phyloP scores from a whole-genome alignment of 1,140 invertebrate species.

The Drepana arcuata region DNA sequence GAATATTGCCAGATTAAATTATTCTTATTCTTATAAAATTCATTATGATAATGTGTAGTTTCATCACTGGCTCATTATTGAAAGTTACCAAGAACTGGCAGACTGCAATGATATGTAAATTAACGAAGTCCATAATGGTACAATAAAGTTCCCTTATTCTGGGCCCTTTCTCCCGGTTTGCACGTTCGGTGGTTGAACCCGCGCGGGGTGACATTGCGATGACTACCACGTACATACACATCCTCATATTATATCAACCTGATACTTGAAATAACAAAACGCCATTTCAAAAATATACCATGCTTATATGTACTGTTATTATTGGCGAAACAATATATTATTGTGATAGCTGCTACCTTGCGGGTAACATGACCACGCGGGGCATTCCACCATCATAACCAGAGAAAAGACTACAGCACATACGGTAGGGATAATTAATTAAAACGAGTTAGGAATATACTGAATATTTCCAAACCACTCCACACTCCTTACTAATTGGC shows the following conservation, averaged over 20 bases:
- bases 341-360: background rate
- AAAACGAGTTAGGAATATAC: too few species aligned
- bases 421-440: too few species aligned
- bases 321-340: background rate
- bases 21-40: background rate
- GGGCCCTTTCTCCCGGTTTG: constrained; percentile 49
- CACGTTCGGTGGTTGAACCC: constrained; percentile 54
- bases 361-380: background rate
- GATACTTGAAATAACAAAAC: too few species aligned
- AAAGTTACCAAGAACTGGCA: too few species aligned
- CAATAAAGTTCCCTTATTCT: constrained; percentile 43
- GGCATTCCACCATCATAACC: background rate
- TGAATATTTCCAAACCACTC: too few species aligned
- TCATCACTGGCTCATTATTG: too few species aligned
- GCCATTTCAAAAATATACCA: background rate
- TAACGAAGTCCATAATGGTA: constrained; percentile 7
- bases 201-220: constrained; percentile 58
- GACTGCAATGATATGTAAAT: constrained; percentile 11
- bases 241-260: too few species aligned
- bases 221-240: constrained; percentile 11
- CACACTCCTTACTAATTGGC: too few species aligned
- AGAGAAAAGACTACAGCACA: background rate
- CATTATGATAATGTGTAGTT: too few species aligned
- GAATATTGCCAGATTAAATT: constrained; percentile 2
- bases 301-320: background rate